These are phyloP conservation scores for Pempheris klunzingeri DNA, from an alignment of 2,797 vertebrate species.

Conservation along the genomic window DNA sequence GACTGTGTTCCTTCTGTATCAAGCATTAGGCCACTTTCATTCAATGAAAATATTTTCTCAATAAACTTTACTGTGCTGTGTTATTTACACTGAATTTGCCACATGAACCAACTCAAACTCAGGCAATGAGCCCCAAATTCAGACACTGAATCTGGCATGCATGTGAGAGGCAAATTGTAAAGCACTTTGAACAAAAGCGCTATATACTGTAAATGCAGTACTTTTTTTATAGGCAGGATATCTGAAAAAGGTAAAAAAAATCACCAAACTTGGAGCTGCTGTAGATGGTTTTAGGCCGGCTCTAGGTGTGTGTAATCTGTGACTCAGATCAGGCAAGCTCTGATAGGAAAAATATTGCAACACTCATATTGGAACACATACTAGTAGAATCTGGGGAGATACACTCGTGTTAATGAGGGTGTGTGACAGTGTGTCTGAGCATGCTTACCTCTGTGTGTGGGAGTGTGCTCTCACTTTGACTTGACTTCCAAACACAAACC, in stretches of 20 bases:
- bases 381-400: too few relatives aligned
- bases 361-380: too few relatives aligned
- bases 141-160: not conserved
- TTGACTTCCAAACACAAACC: conserved; percentile 32
- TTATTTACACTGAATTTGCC: not conserved
- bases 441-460: conserved; percentile 15
- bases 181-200: not conserved
- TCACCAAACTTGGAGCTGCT: not conserved
- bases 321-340: conserved; percentile 17
- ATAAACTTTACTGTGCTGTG: not conserved
- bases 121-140: not conserved
- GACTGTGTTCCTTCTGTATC: not conserved
- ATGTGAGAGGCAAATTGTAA: not conserved
- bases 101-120: not conserved
- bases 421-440: conserved; percentile 17
- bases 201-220: not conserved
- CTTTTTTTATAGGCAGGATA: not conserved
- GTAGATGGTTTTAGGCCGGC: not conserved
- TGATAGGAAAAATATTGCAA: conserved; percentile 5
- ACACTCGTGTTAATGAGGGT: conserved; percentile 13
- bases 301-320: not conserved
- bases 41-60: not conserved
- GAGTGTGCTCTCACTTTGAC: conserved; percentile 29
- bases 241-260: not conserved
- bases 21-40: not conserved